These are phyloP conservation scores for Allygus modestus DNA, from an alignment of 2,888 invertebrate genomes.

Conservation along the genomic window DNA sequence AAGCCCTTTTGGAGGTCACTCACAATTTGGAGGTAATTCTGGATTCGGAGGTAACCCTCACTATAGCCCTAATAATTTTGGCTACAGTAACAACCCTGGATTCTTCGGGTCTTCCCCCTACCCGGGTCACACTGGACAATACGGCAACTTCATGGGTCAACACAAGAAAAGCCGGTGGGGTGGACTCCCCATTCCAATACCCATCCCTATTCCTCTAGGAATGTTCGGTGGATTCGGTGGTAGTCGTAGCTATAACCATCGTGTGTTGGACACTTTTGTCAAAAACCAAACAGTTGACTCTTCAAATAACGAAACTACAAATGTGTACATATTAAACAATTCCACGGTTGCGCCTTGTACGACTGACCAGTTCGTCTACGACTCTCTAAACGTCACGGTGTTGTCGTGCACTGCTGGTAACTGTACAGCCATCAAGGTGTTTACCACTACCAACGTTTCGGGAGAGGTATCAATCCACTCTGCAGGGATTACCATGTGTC, in stretches of 20 bases:
- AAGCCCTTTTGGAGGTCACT: slow-evolving; percentile 38
- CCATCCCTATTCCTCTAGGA: slow-evolving; percentile 39
- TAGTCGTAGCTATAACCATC: slow-evolving; percentile 25
- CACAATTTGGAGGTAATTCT: not conserved
- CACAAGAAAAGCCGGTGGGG: slow-evolving; percentile 41
- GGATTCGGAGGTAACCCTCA: slow-evolving; percentile 41
- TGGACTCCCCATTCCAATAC: slow-evolving; percentile 47
- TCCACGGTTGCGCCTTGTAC: slow-evolving; percentile 42
- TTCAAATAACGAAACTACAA: slow-evolving; percentile 25
- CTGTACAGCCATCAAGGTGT: slow-evolving; percentile 41
- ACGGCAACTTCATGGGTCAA: slow-evolving; percentile 23
- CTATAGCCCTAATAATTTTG: slow-evolving; percentile 41
- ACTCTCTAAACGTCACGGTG: slow-evolving; percentile 47
- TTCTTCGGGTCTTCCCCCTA: slow-evolving; percentile 18
- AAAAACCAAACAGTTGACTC: not conserved
- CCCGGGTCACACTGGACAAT: not conserved
- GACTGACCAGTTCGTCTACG: slow-evolving; percentile 48
- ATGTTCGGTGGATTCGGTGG: slow-evolving; percentile 7
- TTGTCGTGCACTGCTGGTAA: slow-evolving; percentile 42
- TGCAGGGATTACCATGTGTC: slow-evolving; percentile 42
- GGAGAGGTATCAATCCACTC: slow-evolving; percentile 6
- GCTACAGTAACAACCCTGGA: slow-evolving; percentile 40
- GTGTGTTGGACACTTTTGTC: slow-evolving; percentile 41
- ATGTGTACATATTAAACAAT: slow-evolving; percentile 34
- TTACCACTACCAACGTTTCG: slow-evolving; percentile 28